Evolutionary conservation across 2,113 vertebrate species (phyloP).

Genomic region (Myrmecobius fasciatus): DNA sequence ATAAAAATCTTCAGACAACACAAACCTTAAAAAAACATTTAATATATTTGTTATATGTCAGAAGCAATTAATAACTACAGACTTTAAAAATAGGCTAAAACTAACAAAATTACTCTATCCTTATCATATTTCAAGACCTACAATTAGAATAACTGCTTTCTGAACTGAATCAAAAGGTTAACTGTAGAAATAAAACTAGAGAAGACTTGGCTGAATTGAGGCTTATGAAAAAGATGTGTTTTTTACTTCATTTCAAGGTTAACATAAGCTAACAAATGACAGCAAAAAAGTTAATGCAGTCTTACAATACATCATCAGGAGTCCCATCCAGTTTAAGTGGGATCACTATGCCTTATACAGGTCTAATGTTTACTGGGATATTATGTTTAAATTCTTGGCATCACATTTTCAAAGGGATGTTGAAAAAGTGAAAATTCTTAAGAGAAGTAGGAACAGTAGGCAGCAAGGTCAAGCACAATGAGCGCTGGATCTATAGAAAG

Average conservation of each 20-base stretch:
- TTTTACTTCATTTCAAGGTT: neutral
- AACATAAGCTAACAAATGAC: neutral
- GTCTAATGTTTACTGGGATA: neutral
- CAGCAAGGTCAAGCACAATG: too few species aligned
- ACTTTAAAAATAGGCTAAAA: neutral
- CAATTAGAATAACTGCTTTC: neutral
- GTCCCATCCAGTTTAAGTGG: neutral
- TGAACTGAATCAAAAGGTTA: neutral
- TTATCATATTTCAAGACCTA: neutral
- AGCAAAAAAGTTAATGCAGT: neutral
- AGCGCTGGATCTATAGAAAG: neutral
- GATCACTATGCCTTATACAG: neutral
- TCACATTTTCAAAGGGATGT: neutral
- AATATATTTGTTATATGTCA: neutral
- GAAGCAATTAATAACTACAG: neutral
- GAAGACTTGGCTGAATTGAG: neutral
- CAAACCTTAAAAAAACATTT: neutral
- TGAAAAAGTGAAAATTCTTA: neutral
- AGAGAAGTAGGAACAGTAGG: neutral
- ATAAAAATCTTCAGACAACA: neutral
- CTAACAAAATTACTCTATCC: neutral
- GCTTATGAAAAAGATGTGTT: neutral
- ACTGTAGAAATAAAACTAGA: neutral
- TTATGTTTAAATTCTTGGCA: neutral
- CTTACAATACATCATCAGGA: neutral